Base-by-base conservation (phyloP, 2,797 vertebrate genomes). In the Paedocypris micromegethes region DNA sequence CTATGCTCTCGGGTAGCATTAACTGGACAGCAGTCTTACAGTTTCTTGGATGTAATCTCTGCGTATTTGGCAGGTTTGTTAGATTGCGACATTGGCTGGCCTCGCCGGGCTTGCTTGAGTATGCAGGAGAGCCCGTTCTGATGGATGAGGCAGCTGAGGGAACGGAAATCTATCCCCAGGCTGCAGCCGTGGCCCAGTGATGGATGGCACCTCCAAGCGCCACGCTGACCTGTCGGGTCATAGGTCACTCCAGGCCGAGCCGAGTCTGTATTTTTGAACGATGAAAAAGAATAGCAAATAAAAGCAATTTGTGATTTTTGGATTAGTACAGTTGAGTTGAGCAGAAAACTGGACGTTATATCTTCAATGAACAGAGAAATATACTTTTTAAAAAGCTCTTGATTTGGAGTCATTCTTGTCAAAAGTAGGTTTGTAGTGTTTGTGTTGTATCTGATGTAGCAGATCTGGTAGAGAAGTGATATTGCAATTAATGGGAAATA, bases 101-200 rank as follows among this genome's bases (percentile, higher is more conserved):
- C 80, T 82, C 80, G 79, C 70, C 71, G 71, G 79, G 72, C 77
- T 85, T 89, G 83, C 82, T 90, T 88, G 83, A 76, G 79, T 85
- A 87, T 90, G 83, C 87, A 84, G 77, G 66, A 72, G 75, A 73
- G 83, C 80, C 80, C 67, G 66, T 47, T 55, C 77, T 89, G 88
- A 91, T 89, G 85, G 87, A 91, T 91, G 87, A 87, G 81, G 74
- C 72, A 76, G 82, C 73, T 75, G 72, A 65, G 66, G 79, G 77
- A 87, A 86, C 83, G 77, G 84, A 86, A 88, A 88, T 88, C 86
- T 85, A 84, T 86, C 83, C 86, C 83, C 75, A 69, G 84, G 87
- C 84, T 86, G 77, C 75, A 79, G 79, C 50, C 51, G 46, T 40
- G 64, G 84, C 64, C 73, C 37, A 58, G 80, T 90, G 89, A 90